Evolutionary conservation across 1,140 invertebrate genomes (phyloP).

Genomic region (Platorchestia sp.): DNA sequence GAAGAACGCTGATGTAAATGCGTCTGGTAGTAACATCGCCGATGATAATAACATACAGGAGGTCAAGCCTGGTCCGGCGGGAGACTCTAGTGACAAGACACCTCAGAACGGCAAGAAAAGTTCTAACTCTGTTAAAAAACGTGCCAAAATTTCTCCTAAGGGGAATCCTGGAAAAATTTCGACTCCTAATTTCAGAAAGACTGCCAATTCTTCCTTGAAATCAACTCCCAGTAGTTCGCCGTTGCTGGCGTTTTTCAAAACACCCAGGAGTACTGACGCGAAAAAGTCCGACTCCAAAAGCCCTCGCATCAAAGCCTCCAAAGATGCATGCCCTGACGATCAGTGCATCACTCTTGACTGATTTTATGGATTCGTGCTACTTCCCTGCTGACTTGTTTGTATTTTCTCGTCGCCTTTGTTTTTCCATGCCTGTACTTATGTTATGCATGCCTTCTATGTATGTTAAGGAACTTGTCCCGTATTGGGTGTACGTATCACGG

Average conservation of each 20-base stretch:
- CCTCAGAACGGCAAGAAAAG: not conserved
- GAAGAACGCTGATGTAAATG: not conserved
- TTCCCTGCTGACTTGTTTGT: not conserved
- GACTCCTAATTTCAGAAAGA: not conserved
- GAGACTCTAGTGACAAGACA: not conserved
- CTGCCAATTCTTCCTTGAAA: not conserved
- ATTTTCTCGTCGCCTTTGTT: not conserved
- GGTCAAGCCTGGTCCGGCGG: not conserved
- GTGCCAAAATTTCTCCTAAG: slow-evolving; percentile 66
- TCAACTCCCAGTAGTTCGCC: not conserved
- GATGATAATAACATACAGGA: not conserved
- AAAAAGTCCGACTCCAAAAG: not conserved
- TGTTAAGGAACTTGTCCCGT: not conserved
- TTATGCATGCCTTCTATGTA: too few species aligned
- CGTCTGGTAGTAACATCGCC: not conserved
- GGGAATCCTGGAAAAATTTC: not conserved
- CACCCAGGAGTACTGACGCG: not conserved
- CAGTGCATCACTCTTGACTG: not conserved
- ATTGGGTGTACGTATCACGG: not conserved
- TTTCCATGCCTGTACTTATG: not conserved
- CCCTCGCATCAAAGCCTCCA: not conserved
- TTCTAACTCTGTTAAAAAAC: slow-evolving; percentile 70
- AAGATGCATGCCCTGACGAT: not conserved
- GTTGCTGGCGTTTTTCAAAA: slow-evolving; percentile 22
- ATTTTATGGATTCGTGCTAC: not conserved